Base-by-base conservation (phyloP, 2,888 invertebrate species). In the Rhagophthalmus giganteus region DNA sequence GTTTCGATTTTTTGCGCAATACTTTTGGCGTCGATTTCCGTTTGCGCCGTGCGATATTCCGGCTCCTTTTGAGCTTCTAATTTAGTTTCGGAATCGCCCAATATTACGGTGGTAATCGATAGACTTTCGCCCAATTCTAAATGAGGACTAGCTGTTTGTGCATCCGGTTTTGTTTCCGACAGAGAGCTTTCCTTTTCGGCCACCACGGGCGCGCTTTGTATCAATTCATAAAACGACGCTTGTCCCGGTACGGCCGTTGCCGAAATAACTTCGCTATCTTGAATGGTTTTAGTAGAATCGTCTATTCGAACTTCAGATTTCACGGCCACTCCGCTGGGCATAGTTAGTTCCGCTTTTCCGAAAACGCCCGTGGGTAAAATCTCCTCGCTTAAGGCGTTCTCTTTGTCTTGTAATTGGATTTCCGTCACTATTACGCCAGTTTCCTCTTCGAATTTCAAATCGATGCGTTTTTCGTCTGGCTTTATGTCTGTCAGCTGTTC, bases 341-440 rank as follows among this genome's bases (percentile, higher is more conserved):
- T 74, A 28, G 78, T 72, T 26, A 84, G 67, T 41, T 80, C 77
- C 16, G 79, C 47, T 41, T 73, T 78, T 10, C 85, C 85, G 63
- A 72, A 78, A 20, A 71, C 75, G 45, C 71, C 65, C 53, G 75
- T 68, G n/a, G 77, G 76, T 42, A 63, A 60, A 60, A 73, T 67
- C 28, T 69, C 63, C 55, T 71, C 64, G 15, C 66, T 72, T 13
- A 81, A 72, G 45, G 65, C 73, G 70, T 74, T 71, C 77, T 82
- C 83, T 67, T 73, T 78, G 35, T 81, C 75, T 42, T 74, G 73
- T 2, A 76, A 63, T 40, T 78, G 64, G 0, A 81, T 66, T 73
- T 84, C 81, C 3, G 79, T 83, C 8, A 87, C 74, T 63, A 79
- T 80, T 32, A 88, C 58, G 58, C 83, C 70, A 74, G 84, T 79